Conservation (phyloP, 2,113 vertebrate genomes). For the Hippocampus zosterae region DNA sequence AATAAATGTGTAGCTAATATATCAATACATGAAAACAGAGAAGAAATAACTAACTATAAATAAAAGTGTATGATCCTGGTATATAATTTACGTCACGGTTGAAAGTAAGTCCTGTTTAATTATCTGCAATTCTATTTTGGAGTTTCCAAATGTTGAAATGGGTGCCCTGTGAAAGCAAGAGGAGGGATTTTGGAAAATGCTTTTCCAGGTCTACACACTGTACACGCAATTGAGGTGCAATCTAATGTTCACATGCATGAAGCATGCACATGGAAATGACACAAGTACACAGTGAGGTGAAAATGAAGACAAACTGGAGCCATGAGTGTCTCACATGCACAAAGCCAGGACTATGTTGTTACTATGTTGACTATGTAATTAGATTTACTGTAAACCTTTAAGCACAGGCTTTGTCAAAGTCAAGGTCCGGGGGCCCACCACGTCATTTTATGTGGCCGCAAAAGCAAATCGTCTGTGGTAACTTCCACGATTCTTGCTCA, state of each 20-base stretch:
- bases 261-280: conserved; percentile 5
- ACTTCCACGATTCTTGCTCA: too few species aligned
- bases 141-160: not conserved
- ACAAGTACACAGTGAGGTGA: not conserved
- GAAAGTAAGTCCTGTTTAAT: not conserved
- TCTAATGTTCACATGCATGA: conserved; percentile 5
- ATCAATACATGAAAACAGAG: not conserved
- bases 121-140: not conserved
- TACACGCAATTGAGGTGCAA: not conserved
- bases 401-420: too few species aligned
- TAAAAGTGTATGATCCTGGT: not conserved
- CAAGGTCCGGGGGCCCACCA: too few species aligned
- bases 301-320: conserved; percentile 1
- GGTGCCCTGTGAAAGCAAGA: not conserved
- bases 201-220: not conserved
- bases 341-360: conserved; percentile 21
- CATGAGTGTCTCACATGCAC: not conserved
- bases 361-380: not conserved
- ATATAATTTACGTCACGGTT: not conserved
- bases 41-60: not conserved
- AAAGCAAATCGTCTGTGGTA: too few species aligned
- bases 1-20: too few species aligned
- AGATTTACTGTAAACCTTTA: too few species aligned
- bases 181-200: not conserved
- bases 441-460: too few species aligned